These are phyloP conservation scores for Zoroaster sp. DNA, from an alignment of 53 echinoderm and acorn worm genomes.

Conservation along the genomic window DNA sequence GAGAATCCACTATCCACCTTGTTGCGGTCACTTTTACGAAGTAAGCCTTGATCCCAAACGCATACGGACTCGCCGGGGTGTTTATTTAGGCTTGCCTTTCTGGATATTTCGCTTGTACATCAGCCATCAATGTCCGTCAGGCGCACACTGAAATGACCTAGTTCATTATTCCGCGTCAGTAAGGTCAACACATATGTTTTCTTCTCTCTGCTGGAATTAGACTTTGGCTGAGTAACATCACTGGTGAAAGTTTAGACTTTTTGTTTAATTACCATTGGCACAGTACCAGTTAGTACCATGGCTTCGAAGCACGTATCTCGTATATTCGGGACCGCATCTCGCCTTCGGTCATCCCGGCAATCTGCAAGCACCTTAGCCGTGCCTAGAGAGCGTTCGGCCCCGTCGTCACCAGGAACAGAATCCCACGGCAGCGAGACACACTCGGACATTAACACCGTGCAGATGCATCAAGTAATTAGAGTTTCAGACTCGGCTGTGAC, in stretches of 20 bases:
- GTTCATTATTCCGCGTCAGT: too few species aligned
- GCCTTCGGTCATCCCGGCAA: not conserved
- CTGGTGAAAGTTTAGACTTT: too few species aligned
- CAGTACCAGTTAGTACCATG: not conserved
- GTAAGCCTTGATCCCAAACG: not conserved
- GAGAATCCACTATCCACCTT: not conserved
- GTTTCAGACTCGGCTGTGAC: not conserved
- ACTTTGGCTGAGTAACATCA: too few species aligned
- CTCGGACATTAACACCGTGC: not conserved
- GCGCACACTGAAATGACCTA: too few species aligned
- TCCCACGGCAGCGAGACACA: not conserved
- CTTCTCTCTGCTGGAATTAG: too few species aligned
- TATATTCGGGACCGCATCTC: conserved; percentile 17
- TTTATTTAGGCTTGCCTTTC: not conserved
- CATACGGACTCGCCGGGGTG: not conserved
- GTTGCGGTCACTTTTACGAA: not conserved
- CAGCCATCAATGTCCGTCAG: too few species aligned
- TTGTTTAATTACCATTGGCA: too few species aligned
- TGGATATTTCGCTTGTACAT: too few species aligned
- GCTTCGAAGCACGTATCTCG: conserved; percentile 7
- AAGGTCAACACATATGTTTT: too few species aligned
- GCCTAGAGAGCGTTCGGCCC: conserved; percentile 3
- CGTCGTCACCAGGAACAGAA: not conserved
- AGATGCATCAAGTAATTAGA: conserved; percentile 16
- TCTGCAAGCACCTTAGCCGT: conserved; percentile 30